Evolutionary conservation across 1,140 invertebrate species (phyloP).

Genomic region (Leptopilina boulardi): DNA sequence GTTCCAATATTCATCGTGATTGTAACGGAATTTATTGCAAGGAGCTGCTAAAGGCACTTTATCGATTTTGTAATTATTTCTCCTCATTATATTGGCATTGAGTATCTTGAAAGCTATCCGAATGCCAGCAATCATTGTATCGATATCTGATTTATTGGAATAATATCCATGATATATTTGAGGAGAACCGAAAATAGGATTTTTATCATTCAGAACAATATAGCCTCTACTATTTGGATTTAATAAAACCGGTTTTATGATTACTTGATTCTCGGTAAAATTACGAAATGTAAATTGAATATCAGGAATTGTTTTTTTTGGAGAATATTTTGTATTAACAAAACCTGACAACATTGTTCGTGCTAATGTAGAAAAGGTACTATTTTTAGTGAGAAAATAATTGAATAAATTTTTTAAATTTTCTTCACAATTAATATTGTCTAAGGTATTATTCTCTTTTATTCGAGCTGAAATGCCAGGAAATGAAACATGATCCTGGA

Average conservation of each 20-base stretch:
- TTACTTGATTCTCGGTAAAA: background rate
- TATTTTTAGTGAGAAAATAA: background rate
- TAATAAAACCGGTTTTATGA: constrained; percentile 79
- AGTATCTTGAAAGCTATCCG: constrained; percentile 78
- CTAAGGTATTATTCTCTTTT: constrained; percentile 28
- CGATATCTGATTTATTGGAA: constrained; percentile 78
- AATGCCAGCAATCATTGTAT: constrained; percentile 78
- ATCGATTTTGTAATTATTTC: constrained; percentile 79
- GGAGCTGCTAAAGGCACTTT: constrained; percentile 80
- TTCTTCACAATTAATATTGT: background rate
- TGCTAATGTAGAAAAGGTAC: background rate
- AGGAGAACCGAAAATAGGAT: constrained; percentile 83
- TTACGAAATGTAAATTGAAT: background rate
- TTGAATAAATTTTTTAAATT: background rate
- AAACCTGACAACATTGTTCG: background rate
- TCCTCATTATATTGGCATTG: constrained; percentile 77
- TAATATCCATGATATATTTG: constrained; percentile 88
- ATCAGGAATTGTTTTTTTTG: constrained; percentile 28
- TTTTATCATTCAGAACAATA: constrained; percentile 80
- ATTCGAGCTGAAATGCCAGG: constrained; percentile 36
- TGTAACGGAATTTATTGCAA: constrained; percentile 77
- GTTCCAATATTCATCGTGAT: constrained; percentile 73
- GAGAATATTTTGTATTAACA: background rate
- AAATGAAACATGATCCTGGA: constrained; percentile 75
- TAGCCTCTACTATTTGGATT: constrained; percentile 84